A percentile compares a stretch with the other conserved stretches of the same genome.
Conservation (phyloP, 1,140 invertebrate species). For the Drosophila ironensis region DNA sequence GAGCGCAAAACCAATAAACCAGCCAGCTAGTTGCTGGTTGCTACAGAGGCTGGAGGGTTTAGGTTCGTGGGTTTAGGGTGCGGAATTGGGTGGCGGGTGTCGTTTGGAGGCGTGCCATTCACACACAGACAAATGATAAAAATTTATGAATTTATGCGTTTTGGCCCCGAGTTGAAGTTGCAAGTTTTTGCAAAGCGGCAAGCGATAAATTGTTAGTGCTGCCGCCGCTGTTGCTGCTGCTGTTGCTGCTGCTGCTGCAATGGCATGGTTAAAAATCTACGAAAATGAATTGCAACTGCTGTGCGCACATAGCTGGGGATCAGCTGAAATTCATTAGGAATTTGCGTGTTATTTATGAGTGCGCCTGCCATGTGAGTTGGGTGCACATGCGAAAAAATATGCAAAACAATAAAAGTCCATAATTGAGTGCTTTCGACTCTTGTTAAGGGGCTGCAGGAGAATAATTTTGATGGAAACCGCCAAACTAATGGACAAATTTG, state of each 20-base stretch:
- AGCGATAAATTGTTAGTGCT: constrained; percentile 73
- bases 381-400: background rate
- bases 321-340: constrained; percentile 80
- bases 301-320: constrained; percentile 69
- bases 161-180: constrained; percentile 69
- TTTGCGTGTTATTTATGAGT: constrained; percentile 79
- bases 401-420: background rate
- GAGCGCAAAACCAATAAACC: constrained; percentile 74
- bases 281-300: constrained; percentile 76
- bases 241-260: constrained; percentile 9
- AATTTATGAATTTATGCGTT: constrained; percentile 81
- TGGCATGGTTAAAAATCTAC: constrained; percentile 66
- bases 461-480: too few species aligned
- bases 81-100: background rate
- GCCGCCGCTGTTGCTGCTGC: constrained; percentile 11
- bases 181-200: constrained; percentile 51
- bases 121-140: constrained; percentile 73
- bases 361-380: constrained; percentile 5
- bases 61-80: too few species aligned
- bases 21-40: constrained; percentile 34
- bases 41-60: background rate
- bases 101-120: constrained; percentile 32
- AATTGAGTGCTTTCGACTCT: background rate
- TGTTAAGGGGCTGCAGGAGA: too few species aligned
- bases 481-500: too few species aligned